Percentiles rank a stretch among this genome's conserved stretches.
Conservation (phyloP, 2,888 invertebrate genomes). For the Drosophila neonasuta region DNA sequence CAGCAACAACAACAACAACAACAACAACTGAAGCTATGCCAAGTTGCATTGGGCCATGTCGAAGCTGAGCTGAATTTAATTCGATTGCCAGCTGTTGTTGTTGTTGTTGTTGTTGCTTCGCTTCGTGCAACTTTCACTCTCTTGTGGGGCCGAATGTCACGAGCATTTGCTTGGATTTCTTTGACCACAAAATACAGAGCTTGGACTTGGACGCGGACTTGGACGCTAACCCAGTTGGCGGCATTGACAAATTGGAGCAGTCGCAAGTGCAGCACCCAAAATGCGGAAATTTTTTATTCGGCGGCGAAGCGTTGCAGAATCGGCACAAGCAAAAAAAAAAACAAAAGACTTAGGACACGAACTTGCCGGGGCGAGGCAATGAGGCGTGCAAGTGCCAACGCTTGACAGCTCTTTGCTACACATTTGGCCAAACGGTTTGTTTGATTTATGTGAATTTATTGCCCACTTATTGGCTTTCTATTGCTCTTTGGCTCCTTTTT, state of each 20-base stretch:
- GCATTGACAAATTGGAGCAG: slow-evolving; percentile 67
- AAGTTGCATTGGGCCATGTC: slow-evolving; percentile 72
- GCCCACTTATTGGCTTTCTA: slow-evolving; percentile 37
- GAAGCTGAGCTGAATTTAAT: slow-evolving; percentile 74
- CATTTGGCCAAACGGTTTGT: slow-evolving; percentile 13
- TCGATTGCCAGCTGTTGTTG: slow-evolving; percentile 47
- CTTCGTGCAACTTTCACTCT: slow-evolving; percentile 75
- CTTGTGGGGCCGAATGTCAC: slow-evolving; percentile 72
- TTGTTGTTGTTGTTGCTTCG: slow-evolving; percentile 28
- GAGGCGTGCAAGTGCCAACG: slow-evolving; percentile 39
- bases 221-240: slow-evolving; percentile 57
- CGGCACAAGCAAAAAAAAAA: slow-evolving; percentile 27
- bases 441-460: slow-evolving; percentile 39
- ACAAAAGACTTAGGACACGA: slow-evolving; percentile 70
- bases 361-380: slow-evolving; percentile 44
- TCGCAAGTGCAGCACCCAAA: slow-evolving; percentile 67
- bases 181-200: slow-evolving; percentile 49
- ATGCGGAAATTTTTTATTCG: slow-evolving; percentile 62
- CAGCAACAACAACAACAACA: slow-evolving; percentile 30
- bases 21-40: slow-evolving; percentile 35
- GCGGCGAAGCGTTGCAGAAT: slow-evolving; percentile 37
- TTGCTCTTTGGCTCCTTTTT: slow-evolving; percentile 19
- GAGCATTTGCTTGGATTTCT: slow-evolving; percentile 47
- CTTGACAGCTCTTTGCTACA: slow-evolving; percentile 34
- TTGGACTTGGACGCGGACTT: slow-evolving; percentile 38